Base-by-base conservation (phyloP, 1,140 invertebrate species). In the Steinernema khuongi region DNA sequence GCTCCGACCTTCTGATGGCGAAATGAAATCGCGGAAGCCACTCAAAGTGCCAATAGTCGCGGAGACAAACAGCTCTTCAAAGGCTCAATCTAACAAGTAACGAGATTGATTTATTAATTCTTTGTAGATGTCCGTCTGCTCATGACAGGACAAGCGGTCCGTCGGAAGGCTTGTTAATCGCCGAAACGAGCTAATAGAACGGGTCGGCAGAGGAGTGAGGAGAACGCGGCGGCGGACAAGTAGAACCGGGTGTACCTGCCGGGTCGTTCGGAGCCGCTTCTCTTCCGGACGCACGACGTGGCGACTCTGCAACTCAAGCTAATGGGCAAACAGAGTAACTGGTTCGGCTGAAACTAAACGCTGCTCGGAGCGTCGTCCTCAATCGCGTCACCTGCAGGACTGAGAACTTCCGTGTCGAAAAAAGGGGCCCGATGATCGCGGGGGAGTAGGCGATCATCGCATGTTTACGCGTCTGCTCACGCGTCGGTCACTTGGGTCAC, bases 311-410 rank as follows among this genome's bases (percentile, higher is more conserved):
- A 22, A 60, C 50, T 60, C 50, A 60, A 60, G 14, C 50, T 60
- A 60, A 60, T 14, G 26, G 26, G 50, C 22, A 60, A 60, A 60
- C 50, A 60, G 22, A 60, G 50, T 26, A 60, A 60, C 50, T 22
- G 50, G 50, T 60, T 60, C 26, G 50, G 7, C 50, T 60, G 50
- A 60, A 60, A 60, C 22, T 60, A 60, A 60, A 60, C 50, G 11
- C 19, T 22, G 50, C 11, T 7, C 19, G 14, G 22, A 7, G 50
- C 50, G 19, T n/a, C n/a, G n/a, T n/a, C 50, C 50, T 60, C 50
- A 60, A 60, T 11, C 50, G 14, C 50, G 19, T 60, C 19, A 17
- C 26, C 22, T 60, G 4, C 50, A 22, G 19, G 50, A 26, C 22
- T 60, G 4, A 14, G 19, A 60, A 60, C 50, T 11, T 11, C 36